Base-by-base conservation (phyloP, 2,888 invertebrate genomes). In the Dasysyrphus tricinctus region DNA sequence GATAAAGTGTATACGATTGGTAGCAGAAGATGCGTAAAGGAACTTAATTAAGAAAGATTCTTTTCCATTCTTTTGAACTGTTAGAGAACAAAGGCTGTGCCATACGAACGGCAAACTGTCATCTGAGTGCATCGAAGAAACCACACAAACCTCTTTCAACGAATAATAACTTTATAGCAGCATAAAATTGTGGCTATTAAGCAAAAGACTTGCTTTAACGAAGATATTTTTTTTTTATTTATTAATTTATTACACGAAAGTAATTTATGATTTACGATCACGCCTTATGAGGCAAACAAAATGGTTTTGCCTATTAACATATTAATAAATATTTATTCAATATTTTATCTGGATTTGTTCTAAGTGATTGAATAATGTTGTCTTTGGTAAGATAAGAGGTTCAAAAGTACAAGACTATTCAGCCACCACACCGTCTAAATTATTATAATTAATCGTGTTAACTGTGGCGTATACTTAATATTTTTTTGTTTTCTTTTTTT, bases 381-480 rank as follows among this genome's bases (percentile, higher is more conserved):
- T n/a, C 7, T 42, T 9, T 56, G 14, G 29, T 24, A 14, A 63
- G n/a, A 5, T 44, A 47, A 16, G 1, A 12, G 19, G 37, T 16
- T 12, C 5, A 47, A 14, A 42, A 19, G 47, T 47, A 34, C 34
- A 14, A 16, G 12, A n/a, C 12, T 61, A 8, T 12, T 9, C 19
- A 16, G 2, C 47, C 0, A 65, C 44, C 1, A 16, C 0, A 65
- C 44, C 1, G 16, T 6, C 12, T 19, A 1, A 34, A 29, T 37
- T 47, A 34, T 32, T 34, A 14, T 51, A 37, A 51, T 51, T 51
- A 34, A 24, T 51, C 67, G 9, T 69, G 69, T 69, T 51, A 24
- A 42, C 51, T 69, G 39, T 54, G 69, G 69, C 54, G 54, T 69
- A 69, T 69, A 54, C 69, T 24, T 69, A 29, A 2, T 54, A 24